Conservation (phyloP, 2,797 vertebrate species). For the Chaunax sp. region DNA sequence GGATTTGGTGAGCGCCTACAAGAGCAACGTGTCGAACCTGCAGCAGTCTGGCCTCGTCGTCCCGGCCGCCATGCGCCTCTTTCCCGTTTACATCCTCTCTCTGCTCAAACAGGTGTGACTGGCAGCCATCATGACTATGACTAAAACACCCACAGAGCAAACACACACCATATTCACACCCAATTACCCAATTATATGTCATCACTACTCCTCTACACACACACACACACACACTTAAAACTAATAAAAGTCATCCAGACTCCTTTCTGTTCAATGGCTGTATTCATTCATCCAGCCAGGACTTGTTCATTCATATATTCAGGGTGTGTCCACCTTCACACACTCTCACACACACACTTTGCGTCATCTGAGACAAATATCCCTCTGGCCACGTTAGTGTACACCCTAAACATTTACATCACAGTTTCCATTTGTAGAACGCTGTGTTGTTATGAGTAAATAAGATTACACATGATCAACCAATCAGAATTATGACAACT, state of each 20-base stretch:
- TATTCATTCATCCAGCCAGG: conserved; percentile 37
- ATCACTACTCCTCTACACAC: not conserved
- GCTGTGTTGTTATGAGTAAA: not conserved
- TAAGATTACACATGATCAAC: not conserved
- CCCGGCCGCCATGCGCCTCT: conserved; percentile 89
- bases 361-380: conserved; percentile 5
- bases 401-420: too few relatives aligned
- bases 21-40: conserved; percentile 87
- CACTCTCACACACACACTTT: conserved; percentile 10
- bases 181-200: not conserved
- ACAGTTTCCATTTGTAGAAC: too few relatives aligned
- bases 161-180: not conserved
- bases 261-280: conserved; percentile 2
- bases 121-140: not conserved
- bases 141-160: not conserved
- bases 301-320: conserved; percentile 30
- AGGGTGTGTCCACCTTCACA: conserved; percentile 43
- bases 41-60: conserved; percentile 89
- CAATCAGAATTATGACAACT: too few relatives aligned
- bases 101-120: conserved; percentile 94
- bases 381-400: too few relatives aligned
- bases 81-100: conserved; percentile 92
- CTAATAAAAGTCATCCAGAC: not conserved
- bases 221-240: conserved; percentile 12
- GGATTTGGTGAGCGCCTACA: conserved; percentile 89